Evolutionary conservation across 2,888 invertebrate species (phyloP), one percentile per base, ranked within the genome.

Genomic region (Monopis laevigella): DNA sequence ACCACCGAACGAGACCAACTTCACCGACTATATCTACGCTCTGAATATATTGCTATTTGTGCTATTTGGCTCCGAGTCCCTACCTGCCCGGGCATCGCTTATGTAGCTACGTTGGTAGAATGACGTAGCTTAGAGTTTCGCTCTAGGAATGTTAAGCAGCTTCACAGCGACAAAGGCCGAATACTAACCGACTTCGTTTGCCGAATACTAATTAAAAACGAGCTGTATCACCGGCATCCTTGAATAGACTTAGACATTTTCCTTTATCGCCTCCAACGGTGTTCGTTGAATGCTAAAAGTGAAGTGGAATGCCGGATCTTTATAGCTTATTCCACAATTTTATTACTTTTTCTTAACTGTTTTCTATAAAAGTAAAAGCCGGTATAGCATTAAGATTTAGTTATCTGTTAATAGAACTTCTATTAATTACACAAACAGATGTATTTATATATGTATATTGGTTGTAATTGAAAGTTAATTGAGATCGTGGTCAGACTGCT

Each of bases 81-180:
- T 32, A 59, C 54, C 73, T 71, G 74, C 40, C 64, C 56, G 55
- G 55, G 60, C 59, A 64, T 59, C 16, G 62, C 68, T 43, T 21
- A 38, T 28, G n/a, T 28, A 39, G 27, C 14, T 19, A 26, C 26
- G 39, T 39, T 8, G 30, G 40, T 29, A 19, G 13, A 29, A 68
- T 77, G 77, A 75, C 77, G 77, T 77, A 74, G 75, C 59, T n/a
- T n/a, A 67, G 52, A 51, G 56, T 51, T 60, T 68, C 74, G 73
- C 63, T 60, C 56, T 49, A 54, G 60, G 74, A 58, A 62, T 72
- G 57, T 60, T 54, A 59, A 65, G 3, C 28, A 40, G 40, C 51
- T 48, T 46, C 18, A 44, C 45, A 41, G 42, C 40, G 42, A 42
- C 51, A 44, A 49, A 50, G 45, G 26, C 46, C 48, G 71, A 55